These are phyloP conservation scores for Epistrophe grossulariae DNA, from an alignment of 2,888 invertebrate species.

Conservation along the genomic window DNA sequence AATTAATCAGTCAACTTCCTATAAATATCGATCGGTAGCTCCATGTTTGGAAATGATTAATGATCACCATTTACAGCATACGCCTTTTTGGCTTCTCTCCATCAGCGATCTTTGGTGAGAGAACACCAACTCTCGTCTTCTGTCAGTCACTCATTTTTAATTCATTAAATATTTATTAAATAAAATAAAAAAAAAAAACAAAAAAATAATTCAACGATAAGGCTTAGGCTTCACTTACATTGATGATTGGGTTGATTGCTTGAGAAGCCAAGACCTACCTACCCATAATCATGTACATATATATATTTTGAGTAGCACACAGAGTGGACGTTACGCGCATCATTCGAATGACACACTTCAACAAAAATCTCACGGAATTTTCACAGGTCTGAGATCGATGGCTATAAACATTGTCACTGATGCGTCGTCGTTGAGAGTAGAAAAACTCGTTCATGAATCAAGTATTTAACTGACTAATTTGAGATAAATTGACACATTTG, in stretches of 20 bases:
- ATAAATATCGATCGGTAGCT: constrained; percentile 50
- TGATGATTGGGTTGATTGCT: constrained; percentile 11
- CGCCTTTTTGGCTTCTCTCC: constrained; percentile 53
- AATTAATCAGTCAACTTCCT: constrained; percentile 68
- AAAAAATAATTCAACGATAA: constrained; percentile 34
- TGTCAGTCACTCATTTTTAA: constrained; percentile 39
- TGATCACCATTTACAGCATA: constrained; percentile 65
- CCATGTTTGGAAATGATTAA: constrained; percentile 68
- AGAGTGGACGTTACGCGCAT: constrained; percentile 1
- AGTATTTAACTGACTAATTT: constrained; percentile 2
- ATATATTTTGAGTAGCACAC: neutral
- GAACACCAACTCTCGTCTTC: constrained; percentile 50
- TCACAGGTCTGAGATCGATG: constrained; percentile 21
- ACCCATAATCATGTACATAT: neutral
- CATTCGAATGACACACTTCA: constrained; percentile 37
- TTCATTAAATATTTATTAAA: constrained; percentile 57
- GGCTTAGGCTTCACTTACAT: constrained; percentile 12
- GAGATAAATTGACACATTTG: constrained; percentile 15
- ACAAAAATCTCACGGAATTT: constrained; percentile 39
- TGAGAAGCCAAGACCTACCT: neutral
- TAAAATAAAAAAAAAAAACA: constrained; percentile 27
- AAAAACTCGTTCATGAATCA: constrained; percentile 23
- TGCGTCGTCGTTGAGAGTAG: neutral
- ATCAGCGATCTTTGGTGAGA: constrained; percentile 32
- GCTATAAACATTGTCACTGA: constrained; percentile 1